phyloP scores from a whole-genome alignment of 2,888 invertebrate species.

The Cheilosia variabilis region DNA sequence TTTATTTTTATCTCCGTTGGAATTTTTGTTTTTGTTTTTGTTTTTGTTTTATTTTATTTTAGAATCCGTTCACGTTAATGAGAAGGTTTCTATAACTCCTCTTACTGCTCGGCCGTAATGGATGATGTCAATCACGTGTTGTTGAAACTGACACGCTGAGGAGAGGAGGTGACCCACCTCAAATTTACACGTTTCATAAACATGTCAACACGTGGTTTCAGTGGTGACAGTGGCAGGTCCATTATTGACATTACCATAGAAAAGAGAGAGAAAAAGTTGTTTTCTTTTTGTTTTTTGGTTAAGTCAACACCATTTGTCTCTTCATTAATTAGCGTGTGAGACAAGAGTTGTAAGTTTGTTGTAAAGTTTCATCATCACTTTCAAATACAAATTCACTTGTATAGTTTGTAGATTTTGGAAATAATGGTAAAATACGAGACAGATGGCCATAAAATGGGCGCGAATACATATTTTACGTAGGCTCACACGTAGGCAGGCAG shows the following conservation, averaged over 20 bases:
- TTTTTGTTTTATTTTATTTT: background rate
- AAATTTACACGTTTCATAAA: slow-evolving; percentile 8
- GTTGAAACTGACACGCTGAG: background rate
- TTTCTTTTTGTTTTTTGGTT: background rate
- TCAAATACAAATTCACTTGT: slow-evolving; percentile 9
- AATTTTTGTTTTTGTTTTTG: background rate
- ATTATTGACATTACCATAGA: slow-evolving; percentile 54
- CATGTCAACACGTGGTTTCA: slow-evolving; percentile 7
- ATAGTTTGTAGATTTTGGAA: slow-evolving; percentile 1
- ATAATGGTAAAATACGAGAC: background rate
- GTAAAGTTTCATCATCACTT: slow-evolving; percentile 50
- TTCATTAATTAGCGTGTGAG: slow-evolving; percentile 49
- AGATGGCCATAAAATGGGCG: background rate
- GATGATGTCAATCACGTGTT: slow-evolving; percentile 63
- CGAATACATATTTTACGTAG: background rate
- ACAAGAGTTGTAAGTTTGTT: slow-evolving; percentile 36
- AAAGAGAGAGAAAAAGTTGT: background rate
- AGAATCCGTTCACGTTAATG: slow-evolving; percentile 46
- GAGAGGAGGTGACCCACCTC: slow-evolving; percentile 18
- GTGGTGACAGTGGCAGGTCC: slow-evolving; percentile 19
- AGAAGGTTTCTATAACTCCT: slow-evolving; percentile 23
- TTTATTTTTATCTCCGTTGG: slow-evolving; percentile 5
- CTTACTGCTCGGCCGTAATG: slow-evolving; percentile 19
- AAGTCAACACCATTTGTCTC: slow-evolving; percentile 20
- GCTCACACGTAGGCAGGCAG: background rate